Base-by-base conservation (phyloP, 2,888 invertebrate genomes). In the Melieria picta region DNA sequence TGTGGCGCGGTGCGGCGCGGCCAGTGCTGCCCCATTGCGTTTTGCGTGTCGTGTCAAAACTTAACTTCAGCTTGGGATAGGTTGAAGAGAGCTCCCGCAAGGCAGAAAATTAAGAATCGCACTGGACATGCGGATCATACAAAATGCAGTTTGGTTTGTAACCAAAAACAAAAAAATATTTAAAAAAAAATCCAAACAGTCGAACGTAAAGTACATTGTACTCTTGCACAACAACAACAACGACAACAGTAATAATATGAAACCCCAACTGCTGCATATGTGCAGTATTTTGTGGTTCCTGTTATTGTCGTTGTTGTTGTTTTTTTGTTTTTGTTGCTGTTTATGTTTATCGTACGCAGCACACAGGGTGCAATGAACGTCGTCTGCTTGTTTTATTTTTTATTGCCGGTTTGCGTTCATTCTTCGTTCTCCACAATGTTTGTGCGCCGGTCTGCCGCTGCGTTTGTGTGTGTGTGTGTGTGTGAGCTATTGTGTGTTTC, bases 51-150 rank as follows among this genome's bases (percentile, higher is more conserved):
- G 82, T 84, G 82, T 84, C 81, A 83, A 82, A 82, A 82, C 80
- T 80, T 78, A 74, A 69, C 82, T 83, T 84, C 13, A 81, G 82
- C 84, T 84, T 84, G 84, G 84, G 83, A 83, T 84, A 84, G 83
- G 83, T 84, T 84, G 82, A 80, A 81, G 82, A 82, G 80, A 82
- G 82, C 83, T 81, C 79, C 82, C 84, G 82, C 81, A 79, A 76
- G 78, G 76, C 75, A 74, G 79, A 75, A 66, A 62, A 72, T 50
- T 58, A 67, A 71, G 43, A 63, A 48, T 10, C 7, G 5, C n/a
- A 62, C 11, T 16, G 47, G 30, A 50, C 13, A 30, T n/a, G 3
- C 16, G 4, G 56, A 47, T 62, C 46, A 9, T 47, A 55, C 16
- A 60, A 50, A 13, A n/a, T 6, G 13, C 42, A 64, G 52, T 46